Evolutionary conservation across 1,140 invertebrate genomes (phyloP), one percentile per base, ranked within the genome.

Genomic region (Leptopilina clavipes): DNA sequence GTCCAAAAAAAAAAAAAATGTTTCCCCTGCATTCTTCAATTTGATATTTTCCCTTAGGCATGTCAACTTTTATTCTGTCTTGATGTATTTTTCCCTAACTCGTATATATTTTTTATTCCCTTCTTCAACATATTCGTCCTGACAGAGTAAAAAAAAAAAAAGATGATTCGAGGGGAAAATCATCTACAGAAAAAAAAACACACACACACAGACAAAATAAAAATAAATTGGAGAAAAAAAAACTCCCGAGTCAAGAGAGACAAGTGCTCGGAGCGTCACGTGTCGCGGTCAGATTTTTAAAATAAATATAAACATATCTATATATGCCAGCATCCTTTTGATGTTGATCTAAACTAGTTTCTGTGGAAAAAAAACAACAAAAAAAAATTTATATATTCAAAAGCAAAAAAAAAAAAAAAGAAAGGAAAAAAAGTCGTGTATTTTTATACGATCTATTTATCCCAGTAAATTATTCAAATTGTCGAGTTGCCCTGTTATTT

Each of bases 201-300:
- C 11, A 48, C n/a, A n/a, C n/a, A n/a, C n/a, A n/a, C n/a, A n/a
- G n/a, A n/a, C n/a, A n/a, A n/a, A n/a, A 48, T n/a, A 59, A 59
- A 22, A 12, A 6, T 11, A 25, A 59, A 19, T 18, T 8, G 19
- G 18, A n/a, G 12, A 12, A 3, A 65, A 25, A 31, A 65, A 65
- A 11, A 11, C 19, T 14, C 11, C 22, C 22, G 56, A 25, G 56
- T 14, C 56, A 65, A 65, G 22, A 31, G 19, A 65, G 56, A 65
- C 22, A 65, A 65, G 18, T n/a, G 56, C 56, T 65, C 22, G 10
- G 14, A 65, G 56, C 56, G 22, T 65, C 56, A 65, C 56, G 56
- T 65, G 56, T 65, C 56, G 56, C 9, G 10, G 56, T 12, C 56
- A 65, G 56, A 31, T 65, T 31, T 12, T 3, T 12, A 65, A 31